Evolutionary conservation across 2,797 vertebrate species (phyloP).

Genomic region (Tolypeutes matacus): DNA sequence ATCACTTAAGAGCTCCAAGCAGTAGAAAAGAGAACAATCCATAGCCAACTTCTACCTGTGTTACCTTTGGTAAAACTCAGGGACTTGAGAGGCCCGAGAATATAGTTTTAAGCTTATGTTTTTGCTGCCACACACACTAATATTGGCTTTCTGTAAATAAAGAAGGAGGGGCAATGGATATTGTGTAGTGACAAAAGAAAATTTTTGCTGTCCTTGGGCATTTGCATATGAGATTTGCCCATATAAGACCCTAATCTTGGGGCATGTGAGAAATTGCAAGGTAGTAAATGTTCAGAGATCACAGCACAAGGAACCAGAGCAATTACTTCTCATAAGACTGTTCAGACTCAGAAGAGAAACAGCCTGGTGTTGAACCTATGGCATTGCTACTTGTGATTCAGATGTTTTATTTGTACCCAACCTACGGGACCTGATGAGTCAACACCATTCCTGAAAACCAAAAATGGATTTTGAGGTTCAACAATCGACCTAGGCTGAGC

Average conservation of each 20-base stretch:
- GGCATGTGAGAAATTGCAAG: background rate
- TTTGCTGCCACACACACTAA: background rate
- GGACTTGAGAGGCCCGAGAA: background rate
- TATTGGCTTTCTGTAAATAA: background rate
- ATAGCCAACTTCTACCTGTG: background rate
- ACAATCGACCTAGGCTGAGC: background rate
- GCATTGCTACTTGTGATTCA: background rate
- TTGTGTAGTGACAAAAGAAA: background rate
- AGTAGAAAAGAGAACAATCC: background rate
- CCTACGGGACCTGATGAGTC: background rate
- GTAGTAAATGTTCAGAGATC: background rate
- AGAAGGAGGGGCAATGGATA: background rate
- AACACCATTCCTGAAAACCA: background rate
- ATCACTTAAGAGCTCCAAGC: background rate
- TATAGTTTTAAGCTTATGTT: no score
- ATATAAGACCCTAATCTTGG: background rate
- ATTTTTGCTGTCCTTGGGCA: background rate
- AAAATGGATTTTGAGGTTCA: background rate
- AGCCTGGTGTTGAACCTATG: background rate
- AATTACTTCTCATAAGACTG: background rate
- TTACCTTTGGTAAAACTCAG: background rate
- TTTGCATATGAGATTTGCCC: background rate
- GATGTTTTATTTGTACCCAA: background rate
- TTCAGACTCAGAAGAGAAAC: conserved; percentile 5
- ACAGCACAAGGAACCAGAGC: background rate